Percentiles rank a stretch among this genome's conserved stretches.
Evolutionary conservation across 2,113 vertebrate species (phyloP).

Genomic region (Peucedramus taeniatus): DNA sequence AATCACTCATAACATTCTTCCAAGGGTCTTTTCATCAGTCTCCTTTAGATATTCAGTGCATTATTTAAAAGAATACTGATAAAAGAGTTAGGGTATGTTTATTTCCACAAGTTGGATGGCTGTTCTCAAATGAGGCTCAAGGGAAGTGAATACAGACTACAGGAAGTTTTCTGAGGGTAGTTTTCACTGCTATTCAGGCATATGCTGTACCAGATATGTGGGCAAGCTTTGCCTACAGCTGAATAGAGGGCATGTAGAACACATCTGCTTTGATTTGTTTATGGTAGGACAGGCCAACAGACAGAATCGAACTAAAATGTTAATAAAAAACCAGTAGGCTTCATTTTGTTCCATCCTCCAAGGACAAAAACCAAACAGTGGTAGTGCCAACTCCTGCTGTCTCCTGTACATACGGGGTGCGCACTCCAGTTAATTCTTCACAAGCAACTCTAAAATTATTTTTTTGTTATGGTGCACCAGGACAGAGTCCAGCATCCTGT

Average conservation of each 20-base stretch:
- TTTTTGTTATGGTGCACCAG: not conserved
- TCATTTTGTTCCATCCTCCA: conserved; percentile 35
- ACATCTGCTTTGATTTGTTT: conserved; percentile 53
- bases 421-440: not conserved
- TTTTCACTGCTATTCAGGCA: not conserved
- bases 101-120: not conserved
- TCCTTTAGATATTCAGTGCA: not conserved
- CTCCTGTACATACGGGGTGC: not conserved
- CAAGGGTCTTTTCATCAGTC: not conserved
- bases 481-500: not conserved
- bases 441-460: not conserved
- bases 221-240: conserved; percentile 32
- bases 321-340: conserved; percentile 18
- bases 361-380: conserved; percentile 11
- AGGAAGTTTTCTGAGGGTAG: not conserved
- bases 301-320: conserved; percentile 27
- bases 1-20: not conserved
- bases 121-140: not conserved
- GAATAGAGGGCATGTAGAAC: conserved; percentile 35
- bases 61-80: not conserved
- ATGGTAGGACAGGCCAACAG: conserved; percentile 1
- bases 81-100: not conserved
- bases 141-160: not conserved
- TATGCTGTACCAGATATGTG: not conserved
- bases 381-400: not conserved